Conservation (phyloP, 2,113 vertebrate species). For the Cephalopterus ornatus region DNA sequence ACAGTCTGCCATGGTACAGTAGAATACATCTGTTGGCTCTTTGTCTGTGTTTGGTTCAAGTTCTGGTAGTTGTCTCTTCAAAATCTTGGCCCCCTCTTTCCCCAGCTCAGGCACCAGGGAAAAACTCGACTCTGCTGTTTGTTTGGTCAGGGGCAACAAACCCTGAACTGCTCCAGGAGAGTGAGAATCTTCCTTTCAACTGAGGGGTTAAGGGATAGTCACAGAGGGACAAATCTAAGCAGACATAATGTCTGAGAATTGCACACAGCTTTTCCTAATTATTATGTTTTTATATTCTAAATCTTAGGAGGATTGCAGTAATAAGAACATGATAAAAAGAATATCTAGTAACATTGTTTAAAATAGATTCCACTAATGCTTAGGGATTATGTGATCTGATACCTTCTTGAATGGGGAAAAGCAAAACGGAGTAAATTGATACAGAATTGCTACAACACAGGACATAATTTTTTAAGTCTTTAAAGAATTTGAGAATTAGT, state of each 20-base stretch:
- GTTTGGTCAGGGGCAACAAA: background rate
- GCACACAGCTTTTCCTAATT: background rate
- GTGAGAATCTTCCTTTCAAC: background rate
- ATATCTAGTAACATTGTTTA: background rate
- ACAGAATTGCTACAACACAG: background rate
- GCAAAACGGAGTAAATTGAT: background rate
- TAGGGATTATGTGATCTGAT: background rate
- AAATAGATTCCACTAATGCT: background rate
- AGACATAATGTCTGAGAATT: background rate
- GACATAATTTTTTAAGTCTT: background rate
- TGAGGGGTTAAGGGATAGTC: background rate
- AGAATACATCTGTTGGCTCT: background rate
- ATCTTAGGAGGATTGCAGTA: background rate
- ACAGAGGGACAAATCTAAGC: background rate
- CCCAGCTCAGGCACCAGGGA: background rate
- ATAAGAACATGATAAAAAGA: background rate
- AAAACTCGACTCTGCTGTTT: background rate
- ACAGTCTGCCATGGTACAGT: background rate
- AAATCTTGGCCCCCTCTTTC: background rate
- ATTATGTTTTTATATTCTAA: background rate
- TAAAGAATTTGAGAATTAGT: background rate
- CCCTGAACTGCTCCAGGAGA: background rate
- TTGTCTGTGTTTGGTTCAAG: background rate
- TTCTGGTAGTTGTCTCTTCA: background rate
- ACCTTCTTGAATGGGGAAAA: background rate